These are phyloP conservation scores for Rhagophthalmus giganteus DNA, from an alignment of 2,888 invertebrate genomes.

Conservation along the genomic window DNA sequence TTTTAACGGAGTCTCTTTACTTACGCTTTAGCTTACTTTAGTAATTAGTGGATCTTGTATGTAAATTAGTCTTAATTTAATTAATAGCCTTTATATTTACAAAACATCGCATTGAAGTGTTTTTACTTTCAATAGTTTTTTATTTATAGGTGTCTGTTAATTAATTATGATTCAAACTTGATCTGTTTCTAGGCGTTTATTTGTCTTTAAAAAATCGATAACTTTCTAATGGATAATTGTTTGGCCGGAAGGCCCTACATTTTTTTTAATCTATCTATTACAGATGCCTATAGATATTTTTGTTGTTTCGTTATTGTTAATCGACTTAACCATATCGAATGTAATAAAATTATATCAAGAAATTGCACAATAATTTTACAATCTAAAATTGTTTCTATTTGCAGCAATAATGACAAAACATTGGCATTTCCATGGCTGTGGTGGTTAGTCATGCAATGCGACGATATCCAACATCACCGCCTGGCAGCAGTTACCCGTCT, in stretches of 20 bases:
- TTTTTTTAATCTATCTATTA: conserved; percentile 2
- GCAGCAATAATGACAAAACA: conserved; percentile 61
- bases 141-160: background rate
- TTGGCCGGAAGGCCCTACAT: background rate
- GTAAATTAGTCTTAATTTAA: too few relatives aligned
- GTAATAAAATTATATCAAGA: background rate
- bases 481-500: conserved; percentile 65
- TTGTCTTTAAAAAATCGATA: conserved; percentile 5
- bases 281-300: too few relatives aligned
- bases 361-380: background rate
- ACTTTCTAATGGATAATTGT: conserved; percentile 12
- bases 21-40: too few relatives aligned
- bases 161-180: too few relatives aligned
- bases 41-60: too few relatives aligned
- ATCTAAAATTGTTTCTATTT: too few relatives aligned
- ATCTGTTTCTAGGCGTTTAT: background rate
- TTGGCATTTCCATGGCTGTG: conserved; percentile 65
- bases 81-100: too few relatives aligned
- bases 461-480: conserved; percentile 65
- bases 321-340: too few relatives aligned
- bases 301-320: too few relatives aligned
- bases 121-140: background rate
- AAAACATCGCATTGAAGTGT: too few relatives aligned
- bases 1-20: too few relatives aligned
- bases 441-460: conserved; percentile 72